Evolutionary conservation across 2,113 vertebrate genomes (phyloP), one percentile per base, ranked within the genome.

Genomic region (Oreocharis arfaki): DNA sequence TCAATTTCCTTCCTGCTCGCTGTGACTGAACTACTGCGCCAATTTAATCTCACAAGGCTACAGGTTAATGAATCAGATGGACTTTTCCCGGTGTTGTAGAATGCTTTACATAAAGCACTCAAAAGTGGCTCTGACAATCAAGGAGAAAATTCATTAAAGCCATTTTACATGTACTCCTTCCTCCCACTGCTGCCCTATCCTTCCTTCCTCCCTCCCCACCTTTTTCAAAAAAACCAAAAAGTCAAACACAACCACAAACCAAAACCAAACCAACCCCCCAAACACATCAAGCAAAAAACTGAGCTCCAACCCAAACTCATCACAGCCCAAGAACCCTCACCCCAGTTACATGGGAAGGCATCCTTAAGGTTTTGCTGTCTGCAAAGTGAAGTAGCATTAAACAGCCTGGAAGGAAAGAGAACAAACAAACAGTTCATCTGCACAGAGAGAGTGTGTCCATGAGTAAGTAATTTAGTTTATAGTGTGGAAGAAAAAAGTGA

Each of bases 141-240:
- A 35, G 12, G 10, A 65, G 17, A 57, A 32, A 77, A 74, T 3
- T 47, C 3, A 19, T 23, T 69, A 17, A 52, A 30, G 8, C 12
- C 4, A 13, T 41, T 82, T 90, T 52, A 41, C 2, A 10, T 0
- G 0, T 52, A 22, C 8, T 73, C 3, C 9, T 59, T 63, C 22
- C 5, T 90, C 30, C 35, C 1, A 3, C 22, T 59, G 26, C 39
- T 56, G 9, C 4, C 32, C 5, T 22, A 9, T 27, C 17, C 7
- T 47, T 8, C 9, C 1, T 30, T 30, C 10, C 21, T 20, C 9
- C 1, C 3, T 4, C 3, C 3, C 3, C 12, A 6, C 53, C n/a
- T n/a, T n/a, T n/a, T 3, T 1, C 3, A 26, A 24, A 17, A 35
- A 41, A 35, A 74, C 22, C 5, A 16, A 32, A 65, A n/a, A n/a